Evolutionary conservation across 2,113 vertebrate genomes (phyloP).

Genomic region (Mormoops blainvillei): DNA sequence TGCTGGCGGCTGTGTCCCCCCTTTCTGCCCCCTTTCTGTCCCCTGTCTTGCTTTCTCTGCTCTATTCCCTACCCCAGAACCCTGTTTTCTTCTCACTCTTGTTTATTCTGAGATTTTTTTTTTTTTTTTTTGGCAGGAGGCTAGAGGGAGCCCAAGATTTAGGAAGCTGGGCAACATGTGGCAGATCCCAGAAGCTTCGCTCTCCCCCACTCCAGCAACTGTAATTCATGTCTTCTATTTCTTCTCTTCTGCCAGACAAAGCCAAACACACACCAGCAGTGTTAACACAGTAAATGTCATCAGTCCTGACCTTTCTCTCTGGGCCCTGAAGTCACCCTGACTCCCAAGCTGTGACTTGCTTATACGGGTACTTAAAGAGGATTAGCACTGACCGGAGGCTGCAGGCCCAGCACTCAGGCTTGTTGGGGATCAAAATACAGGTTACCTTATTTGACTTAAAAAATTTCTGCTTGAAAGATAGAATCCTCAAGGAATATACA

Average conservation of each 20-base stretch:
- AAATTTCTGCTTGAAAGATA: slow-evolving; percentile 50
- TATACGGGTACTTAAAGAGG: slow-evolving; percentile 14
- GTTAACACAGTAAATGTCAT: slow-evolving; percentile 26
- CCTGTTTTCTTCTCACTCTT: not conserved
- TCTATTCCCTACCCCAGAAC: not conserved
- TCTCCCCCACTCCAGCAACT: not conserved
- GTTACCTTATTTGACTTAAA: slow-evolving; percentile 70
- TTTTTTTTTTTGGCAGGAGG: not conserved
- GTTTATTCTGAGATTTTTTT: not conserved
- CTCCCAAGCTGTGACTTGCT: not conserved
- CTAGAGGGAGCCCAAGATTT: not conserved
- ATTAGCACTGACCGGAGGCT: slow-evolving; percentile 24
- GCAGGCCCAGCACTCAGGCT: not conserved
- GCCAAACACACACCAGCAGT: not conserved
- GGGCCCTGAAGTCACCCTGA: not conserved
- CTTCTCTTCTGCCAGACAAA: not conserved
- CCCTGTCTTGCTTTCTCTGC: not conserved
- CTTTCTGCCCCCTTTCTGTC: not conserved
- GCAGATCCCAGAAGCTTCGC: not conserved
- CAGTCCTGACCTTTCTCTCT: slow-evolving; percentile 42
- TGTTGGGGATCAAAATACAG: slow-evolving; percentile 50
- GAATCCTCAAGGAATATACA: slow-evolving; percentile 53
- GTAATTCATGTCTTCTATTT: not conserved
- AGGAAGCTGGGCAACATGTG: not conserved
- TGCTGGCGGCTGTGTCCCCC: not conserved